A percentile compares a stretch with the other conserved stretches of the same genome.
Conservation (phyloP, 2,888 invertebrate species). For the Esperia sulphurella region DNA sequence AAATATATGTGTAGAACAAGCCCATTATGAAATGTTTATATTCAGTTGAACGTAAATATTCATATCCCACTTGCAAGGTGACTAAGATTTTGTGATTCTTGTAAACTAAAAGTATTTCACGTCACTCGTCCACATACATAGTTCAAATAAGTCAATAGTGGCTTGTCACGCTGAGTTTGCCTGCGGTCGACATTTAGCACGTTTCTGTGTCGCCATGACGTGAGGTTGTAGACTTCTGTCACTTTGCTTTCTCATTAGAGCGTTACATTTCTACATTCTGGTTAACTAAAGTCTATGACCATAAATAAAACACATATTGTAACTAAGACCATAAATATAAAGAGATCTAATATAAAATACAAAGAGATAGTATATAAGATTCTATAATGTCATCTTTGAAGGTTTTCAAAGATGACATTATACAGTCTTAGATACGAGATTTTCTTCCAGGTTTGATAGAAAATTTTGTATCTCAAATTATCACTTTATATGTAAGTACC, state of each 20-base stretch:
- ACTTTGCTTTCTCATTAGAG: slow-evolving; percentile 69
- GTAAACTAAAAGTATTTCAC: not conserved
- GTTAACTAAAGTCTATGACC: not conserved
- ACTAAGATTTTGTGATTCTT: not conserved
- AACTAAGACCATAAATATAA: no score
- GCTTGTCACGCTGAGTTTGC: slow-evolving; percentile 63
- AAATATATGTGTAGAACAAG: slow-evolving; percentile 5
- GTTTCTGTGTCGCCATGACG: slow-evolving; percentile 55
- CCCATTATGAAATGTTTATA: slow-evolving; percentile 30
- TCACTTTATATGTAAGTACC: no score
- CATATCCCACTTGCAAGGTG: not conserved
- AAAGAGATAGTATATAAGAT: no score
- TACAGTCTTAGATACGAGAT: no score
- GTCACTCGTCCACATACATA: slow-evolving; percentile 9
- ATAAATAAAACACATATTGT: not conserved
- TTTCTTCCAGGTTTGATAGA: no score
- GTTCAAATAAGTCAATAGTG: slow-evolving; percentile 60
- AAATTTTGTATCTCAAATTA: no score
- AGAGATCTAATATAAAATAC: no score
- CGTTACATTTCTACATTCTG: slow-evolving; percentile 49
- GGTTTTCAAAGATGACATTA: no score
- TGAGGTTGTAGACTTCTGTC: slow-evolving; percentile 58
- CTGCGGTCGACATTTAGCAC: slow-evolving; percentile 66
- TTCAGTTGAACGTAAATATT: slow-evolving; percentile 3
- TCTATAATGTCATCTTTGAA: no score